Base-by-base conservation (phyloP, 2,888 invertebrate species). In the Drosophila rellima region DNA sequence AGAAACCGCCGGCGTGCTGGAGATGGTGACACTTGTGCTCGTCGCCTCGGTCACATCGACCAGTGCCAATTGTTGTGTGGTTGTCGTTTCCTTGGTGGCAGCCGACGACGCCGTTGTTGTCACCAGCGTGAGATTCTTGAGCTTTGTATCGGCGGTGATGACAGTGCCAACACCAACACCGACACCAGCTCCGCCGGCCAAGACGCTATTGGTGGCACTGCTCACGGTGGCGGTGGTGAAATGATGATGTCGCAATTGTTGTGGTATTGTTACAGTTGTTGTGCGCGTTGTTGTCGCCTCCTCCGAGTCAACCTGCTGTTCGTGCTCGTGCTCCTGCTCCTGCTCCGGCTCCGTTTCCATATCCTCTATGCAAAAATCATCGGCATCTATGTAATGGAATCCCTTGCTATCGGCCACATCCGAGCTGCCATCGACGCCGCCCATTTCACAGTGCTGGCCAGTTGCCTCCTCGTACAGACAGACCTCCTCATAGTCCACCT, bases 381-480 rank as follows among this genome's bases (percentile, higher is more conserved):
- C 86, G 17, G 89, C 66, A 69, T 91, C 86, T 17, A 91, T 89
- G 54, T 90, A 90, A 40, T 90, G 91, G 29, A 90, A 90, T 8
- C 78, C 74, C 56, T 87, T 87, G 42, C 84, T 83, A 39, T 91
- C 86, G 7, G 86, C 70, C 20, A 90, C 89, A 60, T 87, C 88
- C 37, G 81, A 84, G 50, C 83, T 78, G 15, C 74, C 84, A 15
- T 89, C 89, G 39, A 91, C 83, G 23, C 88, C 89, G 15, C 89
- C 89, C 50, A 91, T 88, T 47, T 91, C 91, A 55, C 91, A 91
- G 44, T 88, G 80, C 17, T 84, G 89, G 0, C 81, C 88, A 15
- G 76, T 80, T 6, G 87, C 80, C 35, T 92, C 91, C 57, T 92
- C 92, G 47, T 92, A 92, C 6, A 92, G 71, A 44, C 90, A 91